These are phyloP conservation scores for Apis cerana DNA, from an alignment of 1,140 invertebrate genomes.

Conservation along the genomic window DNA sequence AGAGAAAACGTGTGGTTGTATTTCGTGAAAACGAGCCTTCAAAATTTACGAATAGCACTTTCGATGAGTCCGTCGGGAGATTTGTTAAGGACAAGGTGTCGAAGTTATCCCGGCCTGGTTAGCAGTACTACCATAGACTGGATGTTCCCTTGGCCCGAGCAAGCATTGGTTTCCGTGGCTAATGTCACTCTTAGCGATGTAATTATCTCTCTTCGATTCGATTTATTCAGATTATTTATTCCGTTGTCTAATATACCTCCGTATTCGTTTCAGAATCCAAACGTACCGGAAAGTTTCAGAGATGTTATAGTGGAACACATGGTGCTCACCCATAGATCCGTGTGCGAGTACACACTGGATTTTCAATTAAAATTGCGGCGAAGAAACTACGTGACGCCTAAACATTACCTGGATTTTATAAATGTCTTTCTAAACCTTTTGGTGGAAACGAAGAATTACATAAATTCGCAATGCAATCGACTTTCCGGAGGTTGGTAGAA, in stretches of 20 bases:
- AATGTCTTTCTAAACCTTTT: conserved; percentile 88
- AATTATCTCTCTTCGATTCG: conserved; percentile 29
- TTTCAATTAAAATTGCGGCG: conserved; percentile 87
- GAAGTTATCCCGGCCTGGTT: conserved; percentile 95
- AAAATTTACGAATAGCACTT: conserved; percentile 94
- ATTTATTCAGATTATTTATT: too few relatives aligned
- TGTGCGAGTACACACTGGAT: conserved; percentile 87
- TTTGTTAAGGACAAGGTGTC: conserved; percentile 88
- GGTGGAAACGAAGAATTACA: conserved; percentile 82
- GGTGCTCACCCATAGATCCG: conserved; percentile 90
- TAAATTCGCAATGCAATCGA: conserved; percentile 76
- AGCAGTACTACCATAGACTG: conserved; percentile 97
- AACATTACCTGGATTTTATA: conserved; percentile 94
- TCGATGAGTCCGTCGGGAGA: conserved; percentile 94
- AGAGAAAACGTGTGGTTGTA: conserved; percentile 92
- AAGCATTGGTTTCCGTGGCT: conserved; percentile 93
- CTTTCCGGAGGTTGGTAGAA: conserved; percentile 72
- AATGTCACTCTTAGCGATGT: conserved; percentile 88
- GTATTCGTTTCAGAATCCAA: conserved; percentile 78
- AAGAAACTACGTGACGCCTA: conserved; percentile 93
- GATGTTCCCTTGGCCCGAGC: conserved; percentile 95
- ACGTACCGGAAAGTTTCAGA: conserved; percentile 85
- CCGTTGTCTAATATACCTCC: too few relatives aligned
- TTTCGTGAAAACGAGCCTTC: conserved; percentile 88
- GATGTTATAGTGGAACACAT: conserved; percentile 89